Percentiles rank a stretch among this genome's conserved stretches.
Conservation (phyloP, 37 sponge, comb jelly and placozoan genomes). For the Spongilla lacustris region DNA sequence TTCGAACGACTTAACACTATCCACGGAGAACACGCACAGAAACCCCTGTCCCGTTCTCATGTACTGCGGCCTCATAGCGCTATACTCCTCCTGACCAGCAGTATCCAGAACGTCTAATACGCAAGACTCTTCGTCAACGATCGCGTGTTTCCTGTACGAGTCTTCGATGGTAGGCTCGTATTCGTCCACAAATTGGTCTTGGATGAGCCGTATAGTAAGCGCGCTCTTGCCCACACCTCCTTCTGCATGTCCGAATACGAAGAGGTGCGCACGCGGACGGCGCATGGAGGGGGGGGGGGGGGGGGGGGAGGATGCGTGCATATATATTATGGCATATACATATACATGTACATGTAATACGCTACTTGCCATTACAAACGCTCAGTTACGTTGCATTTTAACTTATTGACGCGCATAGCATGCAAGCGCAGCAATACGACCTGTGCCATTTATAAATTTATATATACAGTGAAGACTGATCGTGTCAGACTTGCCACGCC, state of each 20-base stretch:
- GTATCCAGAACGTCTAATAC: conserved; percentile 86
- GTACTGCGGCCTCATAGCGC: conserved; percentile 65
- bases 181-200: conserved; percentile 23
- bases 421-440: too few relatives aligned
- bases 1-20: neutral
- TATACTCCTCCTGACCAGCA: conserved; percentile 90
- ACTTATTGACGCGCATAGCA: too few relatives aligned
- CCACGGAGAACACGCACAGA: neutral
- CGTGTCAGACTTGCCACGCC: too few relatives aligned
- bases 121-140: conserved; percentile 25
- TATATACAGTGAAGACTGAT: too few relatives aligned
- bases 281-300: too few relatives aligned
- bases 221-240: neutral
- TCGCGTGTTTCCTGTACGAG: conserved; percentile 3
- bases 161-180: conserved; percentile 39
- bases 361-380: too few relatives aligned
- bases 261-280: too few relatives aligned
- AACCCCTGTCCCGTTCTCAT: neutral
- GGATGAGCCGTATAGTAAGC: neutral
- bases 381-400: too few relatives aligned
- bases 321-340: too few relatives aligned
- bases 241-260: neutral
- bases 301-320: too few relatives aligned
- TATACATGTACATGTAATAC: too few relatives aligned
- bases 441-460: too few relatives aligned